Base-by-base conservation (phyloP, 2,888 invertebrate species). In the Noctuana brunneofusca region DNA sequence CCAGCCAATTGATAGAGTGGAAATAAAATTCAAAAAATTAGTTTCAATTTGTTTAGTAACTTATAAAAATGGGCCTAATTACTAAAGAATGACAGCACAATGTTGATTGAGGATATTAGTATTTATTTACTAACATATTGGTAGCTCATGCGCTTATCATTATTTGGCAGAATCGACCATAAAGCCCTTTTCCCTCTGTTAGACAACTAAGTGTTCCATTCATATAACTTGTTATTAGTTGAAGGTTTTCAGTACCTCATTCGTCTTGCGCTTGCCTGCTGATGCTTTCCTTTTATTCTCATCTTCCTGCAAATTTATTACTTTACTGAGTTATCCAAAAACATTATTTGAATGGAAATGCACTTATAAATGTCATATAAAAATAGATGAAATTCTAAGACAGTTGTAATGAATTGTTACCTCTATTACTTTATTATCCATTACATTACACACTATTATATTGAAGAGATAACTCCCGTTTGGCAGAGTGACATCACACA, bases 161-260 rank as follows among this genome's bases (percentile, higher is more conserved):
- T 68, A 22, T 48, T 48, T 70, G 74, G 70, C 73, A 79, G 71
- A 79, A 75, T 73, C 74, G 79, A 76, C 74, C 71, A 68, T 63
- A 50, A 69, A 72, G 75, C 82, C 86, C 87, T 88, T 87, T 87
- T 81, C 85, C 88, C 85, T 86, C 84, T 86, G 85, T 79, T 78
- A 68, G 70, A 66, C 56, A 64, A 65, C 69, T 69, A 73, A 74
- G 65, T 67, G 67, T 68, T 53, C 35, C 72, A 73, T 73, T 69
- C 71, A 67, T 68, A 38, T 68, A 69, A 68, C 69, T 69, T 74
- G 68, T 72, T 72, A 85, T 87, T 86, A 89, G 85, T 83, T 89
- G 86, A 89, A 89, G 89, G 90, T 89, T 88, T 89, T 89, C 89
- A 88, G 89, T 92, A 91, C 92, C 91, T 92, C 92, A 89, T 89